phyloP scores from a whole-genome alignment of 2,113 vertebrate genomes.

The Amblyopsis rosae region DNA sequence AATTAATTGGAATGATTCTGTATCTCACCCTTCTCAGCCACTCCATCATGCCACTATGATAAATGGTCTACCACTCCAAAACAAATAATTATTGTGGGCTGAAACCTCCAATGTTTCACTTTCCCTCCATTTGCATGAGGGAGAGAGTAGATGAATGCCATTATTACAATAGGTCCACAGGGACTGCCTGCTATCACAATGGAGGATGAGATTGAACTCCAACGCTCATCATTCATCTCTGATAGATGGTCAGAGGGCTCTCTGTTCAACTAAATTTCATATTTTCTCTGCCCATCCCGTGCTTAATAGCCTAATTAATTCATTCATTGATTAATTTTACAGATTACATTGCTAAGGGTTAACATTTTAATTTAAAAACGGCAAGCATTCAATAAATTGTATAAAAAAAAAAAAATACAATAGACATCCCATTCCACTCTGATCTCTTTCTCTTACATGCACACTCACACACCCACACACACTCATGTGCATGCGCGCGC shows the following conservation, averaged over 20 bases:
- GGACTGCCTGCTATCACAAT: constrained; percentile 17
- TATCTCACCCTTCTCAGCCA: constrained; percentile 49
- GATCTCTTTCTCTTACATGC: constrained; percentile 10
- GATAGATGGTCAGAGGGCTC: constrained; percentile 4
- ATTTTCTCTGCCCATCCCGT: neutral
- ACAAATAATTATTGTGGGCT: constrained; percentile 53
- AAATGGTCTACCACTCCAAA: constrained; percentile 49
- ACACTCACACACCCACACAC: too few relatives aligned
- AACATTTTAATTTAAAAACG: neutral
- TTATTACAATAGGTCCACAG: constrained; percentile 49
- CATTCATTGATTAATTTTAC: constrained; percentile 20
- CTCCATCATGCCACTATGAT: constrained; percentile 55
- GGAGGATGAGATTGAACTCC: constrained; percentile 21
- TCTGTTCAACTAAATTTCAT: neutral
- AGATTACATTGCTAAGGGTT: neutral
- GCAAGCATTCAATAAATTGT: too few relatives aligned
- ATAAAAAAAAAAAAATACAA: too few relatives aligned
- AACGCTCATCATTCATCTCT: constrained; percentile 36
- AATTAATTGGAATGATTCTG: constrained; percentile 55
- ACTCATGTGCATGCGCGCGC: too few relatives aligned
- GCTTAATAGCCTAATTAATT: too few relatives aligned
- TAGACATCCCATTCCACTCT: neutral
- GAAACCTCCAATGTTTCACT: constrained; percentile 57
- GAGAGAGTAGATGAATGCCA: constrained; percentile 45
- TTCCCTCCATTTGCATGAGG: constrained; percentile 54